These are phyloP conservation scores for Lasioglossum calceatum DNA, from an alignment of 2,888 invertebrate genomes.

Conservation along the genomic window DNA sequence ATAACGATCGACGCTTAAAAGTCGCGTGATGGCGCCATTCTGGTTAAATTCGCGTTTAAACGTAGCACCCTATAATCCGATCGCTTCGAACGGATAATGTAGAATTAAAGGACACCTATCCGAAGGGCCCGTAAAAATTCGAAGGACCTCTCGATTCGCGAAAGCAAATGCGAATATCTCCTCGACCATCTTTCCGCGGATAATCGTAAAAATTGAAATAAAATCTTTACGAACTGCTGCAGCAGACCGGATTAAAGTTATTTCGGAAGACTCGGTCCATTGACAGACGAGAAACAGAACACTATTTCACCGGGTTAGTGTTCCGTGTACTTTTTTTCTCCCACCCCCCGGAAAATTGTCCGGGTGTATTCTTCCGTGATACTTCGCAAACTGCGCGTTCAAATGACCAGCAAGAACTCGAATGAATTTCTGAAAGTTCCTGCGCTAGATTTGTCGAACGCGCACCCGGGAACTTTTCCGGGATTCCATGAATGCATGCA, in stretches of 20 bases:
- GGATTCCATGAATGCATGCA: conserved; percentile 38
- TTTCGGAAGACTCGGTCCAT: not conserved
- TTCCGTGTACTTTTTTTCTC: not conserved
- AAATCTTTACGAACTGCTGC: not conserved
- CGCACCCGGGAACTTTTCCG: conserved; percentile 23
- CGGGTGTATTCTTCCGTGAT: not conserved
- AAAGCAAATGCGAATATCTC: not conserved
- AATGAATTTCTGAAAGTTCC: conserved; percentile 20
- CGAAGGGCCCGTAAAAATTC: not conserved
- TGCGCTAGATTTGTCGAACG: not conserved
- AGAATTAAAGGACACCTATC: not conserved
- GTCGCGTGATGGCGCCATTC: not conserved
- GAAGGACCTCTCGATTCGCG: not conserved
- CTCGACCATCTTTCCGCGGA: not conserved
- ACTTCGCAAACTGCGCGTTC: conserved; percentile 20
- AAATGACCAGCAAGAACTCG: conserved; percentile 16
- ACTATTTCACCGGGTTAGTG: not conserved
- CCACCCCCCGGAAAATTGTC: not conserved
- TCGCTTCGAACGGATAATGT: not conserved
- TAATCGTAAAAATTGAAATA: not conserved
- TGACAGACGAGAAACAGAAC: not conserved
- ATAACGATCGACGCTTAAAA: not conserved
- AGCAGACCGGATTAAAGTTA: not conserved
- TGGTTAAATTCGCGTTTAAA: not conserved
- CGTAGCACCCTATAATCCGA: not conserved